phyloP scores from a whole-genome alignment of 1,140 invertebrate species.

The Diuraphis noxia region DNA sequence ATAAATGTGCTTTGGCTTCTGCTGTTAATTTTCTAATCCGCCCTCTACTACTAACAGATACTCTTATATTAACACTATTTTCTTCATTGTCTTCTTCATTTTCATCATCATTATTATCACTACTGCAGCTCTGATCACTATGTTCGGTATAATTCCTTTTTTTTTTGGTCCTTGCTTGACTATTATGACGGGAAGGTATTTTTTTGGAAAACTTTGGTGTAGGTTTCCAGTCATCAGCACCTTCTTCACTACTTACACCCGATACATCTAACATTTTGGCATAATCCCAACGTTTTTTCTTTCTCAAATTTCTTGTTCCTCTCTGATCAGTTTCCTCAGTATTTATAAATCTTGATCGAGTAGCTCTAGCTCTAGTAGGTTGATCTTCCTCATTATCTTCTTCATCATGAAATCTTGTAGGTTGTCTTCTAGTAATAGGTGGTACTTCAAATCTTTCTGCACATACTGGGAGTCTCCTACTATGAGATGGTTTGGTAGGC shows the following conservation, averaged over 20 bases:
- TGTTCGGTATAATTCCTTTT: constrained; percentile 44
- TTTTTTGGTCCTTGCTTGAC: not conserved
- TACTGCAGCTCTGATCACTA: constrained; percentile 55
- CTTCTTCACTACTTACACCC: constrained; percentile 50
- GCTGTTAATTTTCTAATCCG: constrained; percentile 80
- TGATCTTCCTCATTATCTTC: not conserved
- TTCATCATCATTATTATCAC: constrained; percentile 57
- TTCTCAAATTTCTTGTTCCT: constrained; percentile 49
- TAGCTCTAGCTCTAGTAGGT: not conserved
- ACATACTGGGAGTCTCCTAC: not conserved
- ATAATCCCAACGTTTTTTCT: constrained; percentile 53
- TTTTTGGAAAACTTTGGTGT: constrained; percentile 16
- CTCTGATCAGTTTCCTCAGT: constrained; percentile 30
- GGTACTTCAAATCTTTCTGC: constrained; percentile 47
- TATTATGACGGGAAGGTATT: not conserved
- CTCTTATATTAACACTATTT: constrained; percentile 57
- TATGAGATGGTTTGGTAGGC: constrained; percentile 34
- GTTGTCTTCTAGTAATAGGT: constrained; percentile 30
- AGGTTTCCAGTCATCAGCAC: constrained; percentile 16
- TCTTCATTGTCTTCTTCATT: constrained; percentile 60
- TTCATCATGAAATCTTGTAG: constrained; percentile 32
- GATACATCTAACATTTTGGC: constrained; percentile 54
- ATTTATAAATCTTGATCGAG: constrained; percentile 35
- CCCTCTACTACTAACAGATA: constrained; percentile 76
- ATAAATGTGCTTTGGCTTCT: constrained; percentile 59